Evolutionary conservation across 2,797 vertebrate genomes (phyloP), one percentile per base, ranked within the genome.

Genomic region (Toxotes lorentzi): DNA sequence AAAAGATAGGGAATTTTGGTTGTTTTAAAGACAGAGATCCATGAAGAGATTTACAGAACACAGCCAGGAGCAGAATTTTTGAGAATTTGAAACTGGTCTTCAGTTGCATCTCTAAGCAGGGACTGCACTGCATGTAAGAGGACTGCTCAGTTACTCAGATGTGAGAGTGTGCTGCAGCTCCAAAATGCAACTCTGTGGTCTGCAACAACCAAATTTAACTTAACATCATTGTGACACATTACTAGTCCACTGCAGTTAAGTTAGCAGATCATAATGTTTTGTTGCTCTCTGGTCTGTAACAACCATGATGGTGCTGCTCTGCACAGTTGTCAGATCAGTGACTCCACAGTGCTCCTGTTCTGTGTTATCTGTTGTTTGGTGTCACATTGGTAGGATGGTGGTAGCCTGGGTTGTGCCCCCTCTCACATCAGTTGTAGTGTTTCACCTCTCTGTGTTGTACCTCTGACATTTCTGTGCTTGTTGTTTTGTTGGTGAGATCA

Each of bases 221-320:
- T 4, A 35, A 61, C 17, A 23, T 64, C 8, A 62, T 6, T 47
- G 57, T 63, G 59, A 53, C 68, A 78, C 62, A 64, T 23, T 19
- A 0, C 12, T 19, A 32, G 45, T 76, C 30, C 34, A 34, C 62
- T 76, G 58, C 61, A 41, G 45, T 53, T 35, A n/a, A 73, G 35
- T 57, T 56, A 80, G 60, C 73, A 57, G 51, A n/a, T 60, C 8
- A 16, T 34, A 8, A 32, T 32, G 34, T 62, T 47, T 32, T 24
- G 58, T 71, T 43, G 30, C 61, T 48, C 54, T 69, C 74, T 70
- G 41, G 9, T 67, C 53, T 76, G 70, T 85, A 59, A 79, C 60
- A 30, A 70, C 75, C 47, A 71, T 53, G 38, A 59, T 64, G 59
- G 30, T 51, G 66, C 50, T 72, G 54, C 64, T 58, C 51, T 70